phyloP scores from a whole-genome alignment of 1,140 invertebrate genomes.

The Myzus persicae region DNA sequence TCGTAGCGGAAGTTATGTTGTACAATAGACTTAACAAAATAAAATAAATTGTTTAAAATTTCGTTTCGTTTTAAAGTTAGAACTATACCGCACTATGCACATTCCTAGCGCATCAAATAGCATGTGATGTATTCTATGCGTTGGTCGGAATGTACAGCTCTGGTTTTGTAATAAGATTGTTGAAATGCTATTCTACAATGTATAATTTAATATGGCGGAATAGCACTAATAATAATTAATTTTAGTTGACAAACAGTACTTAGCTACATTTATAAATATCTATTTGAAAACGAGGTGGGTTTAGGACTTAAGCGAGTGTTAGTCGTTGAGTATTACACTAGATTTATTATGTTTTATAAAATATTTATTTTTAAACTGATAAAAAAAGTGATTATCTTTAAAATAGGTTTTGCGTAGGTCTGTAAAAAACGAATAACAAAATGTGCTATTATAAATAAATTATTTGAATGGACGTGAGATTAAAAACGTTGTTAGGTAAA shows the following conservation, averaged over 20 bases:
- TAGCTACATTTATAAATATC: neutral
- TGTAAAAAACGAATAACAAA: neutral
- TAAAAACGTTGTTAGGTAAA: neutral
- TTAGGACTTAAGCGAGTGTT: neutral
- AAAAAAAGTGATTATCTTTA: neutral
- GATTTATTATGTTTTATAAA: neutral
- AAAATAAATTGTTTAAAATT: neutral
- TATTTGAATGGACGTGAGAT: neutral
- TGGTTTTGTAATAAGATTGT: neutral
- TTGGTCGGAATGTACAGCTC: neutral
- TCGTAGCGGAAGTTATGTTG: neutral
- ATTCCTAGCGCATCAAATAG: neutral
- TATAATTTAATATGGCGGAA: neutral
- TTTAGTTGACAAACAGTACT: neutral
- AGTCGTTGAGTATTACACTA: neutral
- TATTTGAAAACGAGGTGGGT: neutral
- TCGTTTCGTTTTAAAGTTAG: neutral
- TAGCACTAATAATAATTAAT: neutral
- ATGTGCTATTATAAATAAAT: neutral
- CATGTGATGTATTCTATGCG: neutral
- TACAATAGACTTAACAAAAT: neutral
- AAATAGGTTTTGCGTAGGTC: neutral
- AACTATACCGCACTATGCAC: neutral
- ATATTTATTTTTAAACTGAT: too few relatives aligned
- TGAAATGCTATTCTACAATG: neutral